phyloP scores from a whole-genome alignment of 2,888 invertebrate species.

The Hypselothyrea guttata region DNA sequence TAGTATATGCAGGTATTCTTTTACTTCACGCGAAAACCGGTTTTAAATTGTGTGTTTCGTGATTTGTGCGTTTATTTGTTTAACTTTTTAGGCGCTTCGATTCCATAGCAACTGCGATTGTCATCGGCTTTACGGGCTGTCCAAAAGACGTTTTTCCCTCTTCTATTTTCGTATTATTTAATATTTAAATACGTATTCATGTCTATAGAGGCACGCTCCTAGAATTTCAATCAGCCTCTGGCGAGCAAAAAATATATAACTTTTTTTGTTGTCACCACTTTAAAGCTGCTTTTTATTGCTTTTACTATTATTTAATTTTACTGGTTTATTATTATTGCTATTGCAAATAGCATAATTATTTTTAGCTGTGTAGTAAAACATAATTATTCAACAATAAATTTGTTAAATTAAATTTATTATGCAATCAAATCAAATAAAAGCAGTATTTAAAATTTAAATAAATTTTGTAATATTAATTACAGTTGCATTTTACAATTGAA shows the following conservation, averaged over 20 bases:
- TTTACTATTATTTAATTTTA: too few species aligned
- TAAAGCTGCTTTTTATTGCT: neutral
- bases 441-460: too few species aligned
- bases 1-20: constrained; percentile 4
- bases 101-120: constrained; percentile 31
- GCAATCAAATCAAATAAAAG: too few species aligned
- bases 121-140: constrained; percentile 31
- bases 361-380: too few species aligned
- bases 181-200: constrained; percentile 55
- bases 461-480: neutral
- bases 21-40: constrained; percentile 41
- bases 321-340: too few species aligned
- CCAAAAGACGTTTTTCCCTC: constrained; percentile 3
- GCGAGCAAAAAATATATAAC: constrained; percentile 30
- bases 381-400: too few species aligned
- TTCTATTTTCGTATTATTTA: constrained; percentile 38
- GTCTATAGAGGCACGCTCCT: constrained; percentile 18
- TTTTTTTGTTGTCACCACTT: constrained; percentile 12
- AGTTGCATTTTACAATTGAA: neutral
- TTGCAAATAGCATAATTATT: too few species aligned
- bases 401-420: too few species aligned
- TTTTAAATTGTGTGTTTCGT: constrained; percentile 25
- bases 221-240: constrained; percentile 45
- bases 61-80: constrained; percentile 23
- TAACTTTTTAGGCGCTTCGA: constrained; percentile 28